A percentile compares a stretch with the other conserved stretches of the same genome.
Evolutionary conservation across 2,888 invertebrate genomes (phyloP).

Genomic region (Brenthis daphne): DNA sequence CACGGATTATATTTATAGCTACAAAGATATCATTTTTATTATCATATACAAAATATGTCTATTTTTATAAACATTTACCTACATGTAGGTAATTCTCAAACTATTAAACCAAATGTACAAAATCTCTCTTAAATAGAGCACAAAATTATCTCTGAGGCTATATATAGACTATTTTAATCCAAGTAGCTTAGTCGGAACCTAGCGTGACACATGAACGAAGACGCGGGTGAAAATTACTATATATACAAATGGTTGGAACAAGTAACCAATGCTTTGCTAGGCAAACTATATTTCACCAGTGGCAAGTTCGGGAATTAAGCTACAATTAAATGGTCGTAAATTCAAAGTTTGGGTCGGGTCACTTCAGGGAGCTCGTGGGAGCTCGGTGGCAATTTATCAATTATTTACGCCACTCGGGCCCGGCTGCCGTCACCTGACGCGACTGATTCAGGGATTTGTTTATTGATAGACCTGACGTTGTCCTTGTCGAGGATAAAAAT

Average conservation of each 20-base stretch:
- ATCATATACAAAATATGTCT: too few species aligned
- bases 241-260: neutral
- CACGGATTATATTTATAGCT: too few species aligned
- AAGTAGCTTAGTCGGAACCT: too few species aligned
- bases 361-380: conserved; percentile 73
- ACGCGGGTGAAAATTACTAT: too few species aligned
- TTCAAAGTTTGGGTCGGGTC: conserved; percentile 73
- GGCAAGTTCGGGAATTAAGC: conserved; percentile 76
- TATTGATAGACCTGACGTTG: conserved; percentile 46
- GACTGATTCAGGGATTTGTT: conserved; percentile 52
- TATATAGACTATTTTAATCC: too few species aligned
- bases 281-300: conserved; percentile 68
- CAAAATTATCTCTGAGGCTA: too few species aligned
- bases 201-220: too few species aligned
- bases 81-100: too few species aligned
- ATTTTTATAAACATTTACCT: too few species aligned
- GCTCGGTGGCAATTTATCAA: conserved; percentile 80
- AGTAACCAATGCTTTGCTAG: conserved; percentile 39
- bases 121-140: too few species aligned
- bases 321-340: conserved; percentile 81
- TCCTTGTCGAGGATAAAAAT: neutral
- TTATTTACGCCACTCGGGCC: conserved; percentile 79
- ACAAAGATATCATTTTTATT: too few species aligned
- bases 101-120: too few species aligned
- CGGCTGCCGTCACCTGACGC: conserved; percentile 51